Evolutionary conservation across 1,140 invertebrate species (phyloP).

Genomic region (Coptotermes formosanus): DNA sequence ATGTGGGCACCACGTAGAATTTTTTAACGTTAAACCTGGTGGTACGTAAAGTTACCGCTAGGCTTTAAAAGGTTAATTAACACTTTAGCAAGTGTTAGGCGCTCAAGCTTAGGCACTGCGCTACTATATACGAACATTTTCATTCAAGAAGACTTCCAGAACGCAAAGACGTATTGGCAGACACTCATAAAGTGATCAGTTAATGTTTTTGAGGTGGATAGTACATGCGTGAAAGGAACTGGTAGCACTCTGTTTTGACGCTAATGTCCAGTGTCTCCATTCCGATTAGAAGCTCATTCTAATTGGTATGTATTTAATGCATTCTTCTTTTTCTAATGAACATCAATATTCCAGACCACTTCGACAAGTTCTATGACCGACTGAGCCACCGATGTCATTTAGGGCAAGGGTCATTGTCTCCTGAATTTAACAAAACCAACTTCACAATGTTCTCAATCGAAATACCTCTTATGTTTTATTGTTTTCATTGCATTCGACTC

Average conservation of each 20-base stretch:
- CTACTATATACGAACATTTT: no score
- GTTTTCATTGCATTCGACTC: neutral
- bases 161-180: no score
- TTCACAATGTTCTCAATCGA: neutral
- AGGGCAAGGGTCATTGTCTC: neutral
- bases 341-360: neutral
- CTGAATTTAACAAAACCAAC: neutral
- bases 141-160: no score
- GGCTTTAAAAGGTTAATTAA: no score
- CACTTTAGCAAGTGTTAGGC: no score
- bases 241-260: neutral
- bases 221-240: neutral
- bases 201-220: neutral
- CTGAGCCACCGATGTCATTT: neutral
- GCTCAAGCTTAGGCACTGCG: no score
- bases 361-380: neutral
- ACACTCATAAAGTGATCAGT: neutral
- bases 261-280: neutral
- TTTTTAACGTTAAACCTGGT: no score
- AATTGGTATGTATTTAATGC: constrained; percentile 1
- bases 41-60: no score
- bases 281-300: neutral
- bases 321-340: neutral
- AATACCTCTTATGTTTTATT: neutral
- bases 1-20: no score